These are phyloP conservation scores for Dioctria rufipes DNA, from an alignment of 2,888 invertebrate genomes.

Conservation along the genomic window DNA sequence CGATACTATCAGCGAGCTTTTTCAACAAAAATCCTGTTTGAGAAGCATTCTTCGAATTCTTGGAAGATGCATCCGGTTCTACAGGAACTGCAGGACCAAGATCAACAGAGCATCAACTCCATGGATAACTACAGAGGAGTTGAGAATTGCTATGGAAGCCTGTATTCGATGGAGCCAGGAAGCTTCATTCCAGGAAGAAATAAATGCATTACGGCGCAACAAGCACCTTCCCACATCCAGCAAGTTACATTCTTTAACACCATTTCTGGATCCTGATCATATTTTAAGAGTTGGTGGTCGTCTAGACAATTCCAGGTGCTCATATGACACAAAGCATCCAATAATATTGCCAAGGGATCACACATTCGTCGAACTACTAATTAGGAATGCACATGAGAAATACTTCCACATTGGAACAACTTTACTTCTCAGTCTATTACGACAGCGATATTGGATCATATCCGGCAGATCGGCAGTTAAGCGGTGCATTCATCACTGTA, in stretches of 20 bases:
- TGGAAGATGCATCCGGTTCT: background rate
- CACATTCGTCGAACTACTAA: background rate
- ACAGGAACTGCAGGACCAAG: background rate
- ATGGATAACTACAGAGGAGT: background rate
- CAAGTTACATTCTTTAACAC: background rate
- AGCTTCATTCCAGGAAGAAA: background rate
- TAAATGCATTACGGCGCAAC: background rate
- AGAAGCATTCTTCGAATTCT: background rate
- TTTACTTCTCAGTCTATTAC: too few relatives aligned
- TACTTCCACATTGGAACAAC: background rate
- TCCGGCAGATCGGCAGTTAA: background rate
- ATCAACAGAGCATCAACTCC: background rate
- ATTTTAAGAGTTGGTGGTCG: background rate
- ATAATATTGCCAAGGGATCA: background rate
- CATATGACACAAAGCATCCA: background rate
- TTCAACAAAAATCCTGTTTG: background rate
- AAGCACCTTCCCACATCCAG: background rate
- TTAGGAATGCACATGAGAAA: background rate
- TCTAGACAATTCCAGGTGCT: background rate
- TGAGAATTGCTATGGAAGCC: background rate
- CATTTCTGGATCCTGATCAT: background rate
- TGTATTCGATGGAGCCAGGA: background rate
- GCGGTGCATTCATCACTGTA: background rate
- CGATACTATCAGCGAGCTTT: background rate
- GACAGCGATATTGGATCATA: background rate